Conservation (phyloP, 2,797 vertebrate genomes). For the Vespertilio murinus region DNA sequence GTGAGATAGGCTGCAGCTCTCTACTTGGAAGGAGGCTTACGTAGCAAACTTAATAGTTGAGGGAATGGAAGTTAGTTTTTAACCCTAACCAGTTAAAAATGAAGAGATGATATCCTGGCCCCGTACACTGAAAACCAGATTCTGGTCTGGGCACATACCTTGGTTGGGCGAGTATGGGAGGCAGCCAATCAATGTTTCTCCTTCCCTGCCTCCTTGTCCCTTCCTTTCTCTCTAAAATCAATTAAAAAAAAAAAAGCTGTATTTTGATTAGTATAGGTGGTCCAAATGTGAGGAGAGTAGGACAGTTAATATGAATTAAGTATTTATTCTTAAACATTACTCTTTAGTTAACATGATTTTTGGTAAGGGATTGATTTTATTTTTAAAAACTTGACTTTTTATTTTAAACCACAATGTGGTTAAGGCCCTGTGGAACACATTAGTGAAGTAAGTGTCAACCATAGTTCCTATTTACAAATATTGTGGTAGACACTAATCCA, state of each 20-base stretch:
- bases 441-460: background rate
- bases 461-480: background rate
- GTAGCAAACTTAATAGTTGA: constrained; percentile 10
- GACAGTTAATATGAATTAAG: constrained; percentile 6
- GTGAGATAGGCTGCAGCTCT: background rate
- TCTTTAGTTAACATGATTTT: constrained; percentile 20
- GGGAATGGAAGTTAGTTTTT: background rate
- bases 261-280: background rate
- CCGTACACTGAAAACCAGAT: background rate
- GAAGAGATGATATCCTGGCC: background rate
- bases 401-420: background rate
- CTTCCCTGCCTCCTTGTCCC: background rate
- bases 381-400: constrained; percentile 33
- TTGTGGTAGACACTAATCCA: background rate
- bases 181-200: background rate
- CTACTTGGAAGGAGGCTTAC: constrained; percentile 6
- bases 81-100: background rate
- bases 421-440: background rate
- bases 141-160: background rate
- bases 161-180: background rate
- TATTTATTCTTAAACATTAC: constrained; percentile 55
- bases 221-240: background rate
- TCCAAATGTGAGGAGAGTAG: background rate
- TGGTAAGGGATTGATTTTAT: background rate
- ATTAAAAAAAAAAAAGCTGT: background rate